Base-by-base conservation (phyloP, 1,140 invertebrate genomes). In the Augochlora pura region DNA sequence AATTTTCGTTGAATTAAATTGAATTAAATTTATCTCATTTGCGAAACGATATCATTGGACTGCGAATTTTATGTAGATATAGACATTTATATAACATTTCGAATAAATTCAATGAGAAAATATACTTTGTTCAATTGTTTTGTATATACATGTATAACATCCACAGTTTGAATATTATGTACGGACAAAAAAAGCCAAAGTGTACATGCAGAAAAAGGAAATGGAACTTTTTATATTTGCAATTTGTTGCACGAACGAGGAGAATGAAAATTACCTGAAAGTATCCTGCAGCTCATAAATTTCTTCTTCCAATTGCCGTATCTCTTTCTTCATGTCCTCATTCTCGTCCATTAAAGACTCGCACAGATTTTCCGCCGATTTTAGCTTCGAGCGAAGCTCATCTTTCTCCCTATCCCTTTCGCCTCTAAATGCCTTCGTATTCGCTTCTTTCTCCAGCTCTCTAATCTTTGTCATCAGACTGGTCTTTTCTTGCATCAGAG, bases 261-360 rank as follows among this genome's bases (percentile, higher is more conserved):
- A 16, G 32, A 27, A 32, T 2, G 10, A 10, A 52, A 52, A 74
- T 27, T 88, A 96, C 95, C 96, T 95, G 92, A 99, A 99, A 90
- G 97, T 98, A 91, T 99, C 98, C 91, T 99, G 98, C 96, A 99
- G 97, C 93, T 99, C 98, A 89, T 99, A 98, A 92, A 99, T 98
- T 94, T 99, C 98, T 75, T 98, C 97, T 89, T 98, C 97, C 87
- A 99, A 93, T 87, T 99, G 97, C 67, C 96, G 93, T 25, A 99
- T 95, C 91, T 99, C 98, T 84, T 97, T 97, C 88, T 98, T 98
- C 93, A 99, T 96, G 65, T 97, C 96, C 89, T 99, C 97, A 93
- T 99, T 99, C 92, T 99, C 99, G 88, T 99, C 97, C 96, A 98
- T 97, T 2, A 99, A 93, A 83, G 98, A 97, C 90, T 99, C 97